phyloP scores from a whole-genome alignment of 2,113 vertebrate genomes.

The Eulemur macaco region DNA sequence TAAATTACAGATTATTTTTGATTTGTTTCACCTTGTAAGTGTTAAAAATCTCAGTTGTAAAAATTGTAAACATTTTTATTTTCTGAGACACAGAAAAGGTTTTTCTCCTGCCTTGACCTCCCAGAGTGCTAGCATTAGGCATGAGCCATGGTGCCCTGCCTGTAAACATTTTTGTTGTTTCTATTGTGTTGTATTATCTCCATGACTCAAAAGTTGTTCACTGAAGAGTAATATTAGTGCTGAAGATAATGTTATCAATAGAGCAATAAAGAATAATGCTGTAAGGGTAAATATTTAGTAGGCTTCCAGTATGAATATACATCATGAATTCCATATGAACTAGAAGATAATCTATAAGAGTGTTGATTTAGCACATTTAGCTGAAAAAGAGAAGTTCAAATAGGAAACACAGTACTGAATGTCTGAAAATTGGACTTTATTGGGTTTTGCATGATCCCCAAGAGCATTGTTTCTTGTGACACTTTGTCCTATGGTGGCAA shows the following conservation, averaged over 20 bases:
- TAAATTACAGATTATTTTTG: background rate
- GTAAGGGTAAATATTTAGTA: conserved; percentile 4
- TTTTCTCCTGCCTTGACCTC: background rate
- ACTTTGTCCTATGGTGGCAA: background rate
- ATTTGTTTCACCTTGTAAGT: background rate
- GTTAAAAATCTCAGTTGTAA: conserved; percentile 29
- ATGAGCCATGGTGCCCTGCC: background rate
- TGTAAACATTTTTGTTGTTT: background rate
- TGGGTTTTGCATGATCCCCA: background rate
- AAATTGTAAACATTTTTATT: background rate
- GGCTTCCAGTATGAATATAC: background rate
- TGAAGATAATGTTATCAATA: background rate
- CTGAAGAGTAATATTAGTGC: conserved; percentile 16
- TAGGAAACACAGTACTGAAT: background rate
- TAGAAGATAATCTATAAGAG: background rate
- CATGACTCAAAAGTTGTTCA: background rate
- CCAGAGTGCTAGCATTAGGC: background rate
- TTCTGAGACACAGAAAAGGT: background rate
- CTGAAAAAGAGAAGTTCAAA: background rate
- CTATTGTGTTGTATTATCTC: background rate
- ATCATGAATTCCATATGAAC: background rate
- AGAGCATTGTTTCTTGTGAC: background rate
- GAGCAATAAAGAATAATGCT: background rate
- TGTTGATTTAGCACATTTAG: background rate
- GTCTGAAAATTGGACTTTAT: background rate